phyloP scores from a whole-genome alignment of 2,113 vertebrate species.

The Pollachius pollachius region DNA sequence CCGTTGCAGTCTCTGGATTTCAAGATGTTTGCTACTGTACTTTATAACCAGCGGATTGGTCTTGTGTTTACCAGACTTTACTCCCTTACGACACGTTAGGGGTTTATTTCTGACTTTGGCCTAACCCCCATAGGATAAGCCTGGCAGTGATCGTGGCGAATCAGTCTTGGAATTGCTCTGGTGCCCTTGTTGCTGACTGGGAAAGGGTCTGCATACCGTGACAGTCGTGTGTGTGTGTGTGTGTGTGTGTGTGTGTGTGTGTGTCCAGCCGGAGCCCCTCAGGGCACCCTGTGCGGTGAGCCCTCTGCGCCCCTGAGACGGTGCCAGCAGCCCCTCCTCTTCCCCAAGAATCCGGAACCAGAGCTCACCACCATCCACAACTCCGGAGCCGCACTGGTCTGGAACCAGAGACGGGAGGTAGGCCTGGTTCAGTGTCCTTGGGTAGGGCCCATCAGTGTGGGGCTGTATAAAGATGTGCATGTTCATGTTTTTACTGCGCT shows the following conservation, averaged over 20 bases:
- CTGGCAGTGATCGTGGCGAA: not conserved
- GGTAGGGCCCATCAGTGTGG: too few species aligned
- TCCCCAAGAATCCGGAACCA: slow-evolving; percentile 67
- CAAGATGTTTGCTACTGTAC: slow-evolving; percentile 42
- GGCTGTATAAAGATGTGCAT: too few species aligned
- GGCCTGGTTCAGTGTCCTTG: not conserved
- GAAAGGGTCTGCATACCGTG: slow-evolving; percentile 39
- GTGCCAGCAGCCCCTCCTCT: slow-evolving; percentile 72
- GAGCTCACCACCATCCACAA: slow-evolving; percentile 66
- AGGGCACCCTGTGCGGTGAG: slow-evolving; percentile 75
- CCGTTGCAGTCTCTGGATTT: slow-evolving; percentile 44
- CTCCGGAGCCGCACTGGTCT: slow-evolving; percentile 61
- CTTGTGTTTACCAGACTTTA: too few species aligned
- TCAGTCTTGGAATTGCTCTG: slow-evolving; percentile 21
- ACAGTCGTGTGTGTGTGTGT: slow-evolving; percentile 22
- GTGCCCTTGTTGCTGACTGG: slow-evolving; percentile 41
- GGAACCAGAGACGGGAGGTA: slow-evolving; percentile 63
- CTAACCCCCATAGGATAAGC: slow-evolving; percentile 7
- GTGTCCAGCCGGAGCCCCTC: slow-evolving; percentile 59
- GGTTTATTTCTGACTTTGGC: too few species aligned
- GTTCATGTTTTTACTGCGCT: too few species aligned
- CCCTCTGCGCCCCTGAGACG: slow-evolving; percentile 76
- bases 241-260: not conserved
- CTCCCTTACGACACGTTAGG: too few species aligned
- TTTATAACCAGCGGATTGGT: slow-evolving; percentile 21